phyloP scores from a whole-genome alignment of 2,797 vertebrate species.

The Potorous gilbertii region DNA sequence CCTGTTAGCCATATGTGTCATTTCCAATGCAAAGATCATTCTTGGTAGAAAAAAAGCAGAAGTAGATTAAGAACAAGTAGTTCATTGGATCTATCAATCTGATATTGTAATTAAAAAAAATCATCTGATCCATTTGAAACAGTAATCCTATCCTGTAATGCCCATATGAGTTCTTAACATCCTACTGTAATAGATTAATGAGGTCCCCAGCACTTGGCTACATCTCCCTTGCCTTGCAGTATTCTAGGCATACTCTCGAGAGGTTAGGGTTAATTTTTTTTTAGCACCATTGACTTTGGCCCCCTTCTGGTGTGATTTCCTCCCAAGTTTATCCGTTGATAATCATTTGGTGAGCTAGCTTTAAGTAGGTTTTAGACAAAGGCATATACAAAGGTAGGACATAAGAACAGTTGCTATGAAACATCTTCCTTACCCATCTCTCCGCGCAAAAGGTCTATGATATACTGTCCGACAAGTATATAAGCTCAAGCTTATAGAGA shows the following conservation, averaged over 20 bases:
- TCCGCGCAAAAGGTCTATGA: background rate
- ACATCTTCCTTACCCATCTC: background rate
- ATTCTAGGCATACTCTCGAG: background rate
- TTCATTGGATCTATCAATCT: background rate
- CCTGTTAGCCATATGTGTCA: background rate
- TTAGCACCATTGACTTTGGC: background rate
- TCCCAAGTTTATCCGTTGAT: background rate
- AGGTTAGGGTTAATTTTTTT: background rate
- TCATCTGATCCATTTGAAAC: background rate
- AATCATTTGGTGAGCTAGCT: background rate
- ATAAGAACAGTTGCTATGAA: background rate
- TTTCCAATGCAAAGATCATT: background rate
- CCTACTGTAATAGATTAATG: background rate
- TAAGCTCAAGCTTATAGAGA: background rate
- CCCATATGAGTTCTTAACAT: background rate
- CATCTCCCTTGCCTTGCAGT: background rate
- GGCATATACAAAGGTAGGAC: background rate
- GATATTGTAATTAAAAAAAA: background rate
- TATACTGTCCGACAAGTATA: background rate
- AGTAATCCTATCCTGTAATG: background rate
- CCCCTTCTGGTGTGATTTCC: background rate
- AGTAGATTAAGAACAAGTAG: background rate
- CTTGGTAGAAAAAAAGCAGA: background rate
- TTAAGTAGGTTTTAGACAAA: background rate
- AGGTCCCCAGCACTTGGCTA: background rate